phyloP scores from a whole-genome alignment of 2,888 invertebrate genomes.

The Amblyjoppa proteus region DNA sequence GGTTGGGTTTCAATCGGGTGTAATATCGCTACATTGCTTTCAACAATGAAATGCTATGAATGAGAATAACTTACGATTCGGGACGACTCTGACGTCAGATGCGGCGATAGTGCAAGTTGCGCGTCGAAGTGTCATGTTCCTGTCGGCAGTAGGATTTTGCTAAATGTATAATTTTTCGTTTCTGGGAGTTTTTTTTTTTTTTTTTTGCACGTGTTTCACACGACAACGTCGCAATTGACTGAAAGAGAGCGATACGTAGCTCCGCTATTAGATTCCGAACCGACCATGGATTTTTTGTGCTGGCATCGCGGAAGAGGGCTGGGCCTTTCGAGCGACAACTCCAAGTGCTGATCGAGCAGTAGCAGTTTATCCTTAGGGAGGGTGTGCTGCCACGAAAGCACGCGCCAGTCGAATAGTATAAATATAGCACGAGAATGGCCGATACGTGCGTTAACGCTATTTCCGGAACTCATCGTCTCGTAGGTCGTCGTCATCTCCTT shows the following conservation, averaged over 20 bases:
- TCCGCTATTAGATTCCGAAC: slow-evolving; percentile 9
- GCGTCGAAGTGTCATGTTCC: background rate
- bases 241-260: background rate
- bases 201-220: background rate
- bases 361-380: slow-evolving; percentile 62
- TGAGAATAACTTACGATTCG: slow-evolving; percentile 25
- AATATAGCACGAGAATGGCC: slow-evolving; percentile 66
- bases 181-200: background rate
- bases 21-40: too few species aligned
- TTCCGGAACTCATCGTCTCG: slow-evolving; percentile 67
- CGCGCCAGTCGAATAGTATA: slow-evolving; percentile 44
- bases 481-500: slow-evolving; percentile 39
- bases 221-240: background rate
- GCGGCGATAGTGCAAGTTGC: background rate
- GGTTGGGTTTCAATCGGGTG: background rate
- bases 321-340: slow-evolving; percentile 31
- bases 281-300: slow-evolving; percentile 27
- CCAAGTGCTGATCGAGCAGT: slow-evolving; percentile 28
- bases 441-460: slow-evolving; percentile 68
- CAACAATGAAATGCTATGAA: background rate
- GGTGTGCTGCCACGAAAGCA: slow-evolving; percentile 62
- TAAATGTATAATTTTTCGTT: background rate
- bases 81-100: background rate
- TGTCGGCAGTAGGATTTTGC: background rate
- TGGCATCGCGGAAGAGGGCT: slow-evolving; percentile 42